Evolutionary conservation across 1,140 invertebrate species (phyloP).

Genomic region (Bombus haemorrhoidalis): DNA sequence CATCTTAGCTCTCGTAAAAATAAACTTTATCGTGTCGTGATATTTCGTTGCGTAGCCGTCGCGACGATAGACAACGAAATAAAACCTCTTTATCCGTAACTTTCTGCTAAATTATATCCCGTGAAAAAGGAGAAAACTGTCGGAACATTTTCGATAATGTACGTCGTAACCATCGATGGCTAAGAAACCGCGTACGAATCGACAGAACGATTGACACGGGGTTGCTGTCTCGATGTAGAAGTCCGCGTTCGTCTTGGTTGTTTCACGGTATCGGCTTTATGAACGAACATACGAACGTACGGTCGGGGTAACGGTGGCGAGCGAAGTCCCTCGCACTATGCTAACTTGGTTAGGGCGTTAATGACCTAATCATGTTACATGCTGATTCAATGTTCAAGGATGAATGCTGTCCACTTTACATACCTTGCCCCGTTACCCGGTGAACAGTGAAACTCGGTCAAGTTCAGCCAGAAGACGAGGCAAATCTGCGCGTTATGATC

Average conservation of each 20-base stretch:
- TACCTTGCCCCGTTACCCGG: slow-evolving; percentile 80
- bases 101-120: too few species aligned
- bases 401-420: slow-evolving; percentile 83
- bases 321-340: slow-evolving; percentile 81
- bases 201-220: background rate
- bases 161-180: too few species aligned
- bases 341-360: slow-evolving; percentile 82
- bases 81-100: too few species aligned
- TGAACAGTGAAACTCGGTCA: slow-evolving; percentile 80
- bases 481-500: slow-evolving; percentile 24
- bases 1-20: too few species aligned
- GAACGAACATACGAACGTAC: slow-evolving; percentile 75
- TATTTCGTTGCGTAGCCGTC: too few species aligned
- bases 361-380: slow-evolving; percentile 83
- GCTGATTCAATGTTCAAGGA: slow-evolving; percentile 83
- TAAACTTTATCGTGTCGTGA: too few species aligned
- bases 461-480: slow-evolving; percentile 74
- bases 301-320: slow-evolving; percentile 74
- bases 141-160: background rate
- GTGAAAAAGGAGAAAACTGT: background rate
- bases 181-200: background rate
- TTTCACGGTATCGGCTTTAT: slow-evolving; percentile 69
- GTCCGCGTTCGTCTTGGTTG: slow-evolving; percentile 45
- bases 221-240: background rate
- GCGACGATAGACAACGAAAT: too few species aligned